Evolutionary conservation across 92 coral and sea anemone species (phyloP).

Genomic region (Ricordea florida): DNA sequence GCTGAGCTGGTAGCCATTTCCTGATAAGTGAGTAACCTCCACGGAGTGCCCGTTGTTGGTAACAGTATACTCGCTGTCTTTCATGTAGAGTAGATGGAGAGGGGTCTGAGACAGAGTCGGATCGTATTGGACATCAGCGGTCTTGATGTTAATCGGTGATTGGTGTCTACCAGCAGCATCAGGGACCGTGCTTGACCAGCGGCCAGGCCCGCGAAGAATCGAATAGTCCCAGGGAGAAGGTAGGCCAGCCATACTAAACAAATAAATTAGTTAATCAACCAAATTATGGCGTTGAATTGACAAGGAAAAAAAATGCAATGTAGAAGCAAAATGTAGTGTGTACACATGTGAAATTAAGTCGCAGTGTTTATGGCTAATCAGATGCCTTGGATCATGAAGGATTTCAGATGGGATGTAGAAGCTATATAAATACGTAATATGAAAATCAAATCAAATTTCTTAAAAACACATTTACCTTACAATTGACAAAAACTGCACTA

Average conservation of each 20-base stretch:
- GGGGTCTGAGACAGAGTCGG: slow-evolving; percentile 43
- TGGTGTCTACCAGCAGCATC: slow-evolving; percentile 73
- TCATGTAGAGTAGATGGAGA: slow-evolving; percentile 23
- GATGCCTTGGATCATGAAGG: no score
- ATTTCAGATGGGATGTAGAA: no score
- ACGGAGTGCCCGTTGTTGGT: slow-evolving; percentile 56
- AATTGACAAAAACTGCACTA: no score
- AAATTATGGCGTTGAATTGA: background rate
- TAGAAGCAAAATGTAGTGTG: background rate
- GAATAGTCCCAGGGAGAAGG: slow-evolving; percentile 43
- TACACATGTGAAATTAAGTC: no score
- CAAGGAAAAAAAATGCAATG: background rate
- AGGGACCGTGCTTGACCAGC: slow-evolving; percentile 66
- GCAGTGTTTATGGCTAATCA: no score
- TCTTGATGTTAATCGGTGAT: slow-evolving; percentile 85
- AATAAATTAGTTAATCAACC: no score
- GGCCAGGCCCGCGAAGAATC: slow-evolving; percentile 65
- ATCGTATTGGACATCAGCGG: slow-evolving; percentile 53
- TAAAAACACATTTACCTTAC: no score
- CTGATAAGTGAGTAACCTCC: slow-evolving; percentile 22
- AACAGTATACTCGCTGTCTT: slow-evolving; percentile 23
- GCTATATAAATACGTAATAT: no score
- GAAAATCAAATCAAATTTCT: no score
- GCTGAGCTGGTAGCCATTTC: slow-evolving; percentile 23
- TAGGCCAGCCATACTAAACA: slow-evolving; percentile 5